These are phyloP conservation scores for Cyprinella venusta DNA, from an alignment of 2,797 vertebrate genomes.

Conservation along the genomic window DNA sequence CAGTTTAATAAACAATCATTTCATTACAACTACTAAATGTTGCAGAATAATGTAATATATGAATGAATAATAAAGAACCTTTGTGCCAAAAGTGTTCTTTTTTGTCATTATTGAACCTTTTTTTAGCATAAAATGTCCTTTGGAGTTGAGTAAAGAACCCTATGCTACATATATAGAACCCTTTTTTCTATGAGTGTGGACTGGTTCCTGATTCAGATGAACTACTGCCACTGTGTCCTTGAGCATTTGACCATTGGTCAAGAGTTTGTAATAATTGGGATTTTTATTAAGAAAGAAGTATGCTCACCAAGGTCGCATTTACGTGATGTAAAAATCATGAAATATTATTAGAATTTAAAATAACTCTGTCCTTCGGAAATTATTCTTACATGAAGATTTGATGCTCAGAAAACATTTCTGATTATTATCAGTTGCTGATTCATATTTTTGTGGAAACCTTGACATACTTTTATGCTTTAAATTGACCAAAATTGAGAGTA, in stretches of 20 bases:
- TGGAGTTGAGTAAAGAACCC: too few relatives aligned
- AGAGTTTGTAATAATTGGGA: neutral
- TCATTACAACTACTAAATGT: too few relatives aligned
- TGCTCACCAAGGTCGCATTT: neutral
- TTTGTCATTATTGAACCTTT: too few relatives aligned
- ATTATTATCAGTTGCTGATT: neutral
- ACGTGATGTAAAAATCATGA: neutral
- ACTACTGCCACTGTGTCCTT: neutral
- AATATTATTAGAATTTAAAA: neutral
- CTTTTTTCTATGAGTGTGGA: too few relatives aligned
- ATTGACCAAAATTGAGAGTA: neutral
- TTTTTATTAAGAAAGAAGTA: neutral
- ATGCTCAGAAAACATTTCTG: neutral
- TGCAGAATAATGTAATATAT: too few relatives aligned
- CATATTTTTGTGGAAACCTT: neutral
- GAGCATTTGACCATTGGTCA: neutral
- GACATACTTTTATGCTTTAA: neutral
- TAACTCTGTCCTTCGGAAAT: neutral
- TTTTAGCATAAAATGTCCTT: too few relatives aligned
- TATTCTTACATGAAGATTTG: neutral
- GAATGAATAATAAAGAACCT: too few relatives aligned
- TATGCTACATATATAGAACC: too few relatives aligned
- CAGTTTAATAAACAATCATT: too few relatives aligned
- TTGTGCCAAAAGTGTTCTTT: too few relatives aligned
- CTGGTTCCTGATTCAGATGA: neutral